Conservation (phyloP, 2,888 invertebrate species). For the Nephrotoma flavescens region DNA sequence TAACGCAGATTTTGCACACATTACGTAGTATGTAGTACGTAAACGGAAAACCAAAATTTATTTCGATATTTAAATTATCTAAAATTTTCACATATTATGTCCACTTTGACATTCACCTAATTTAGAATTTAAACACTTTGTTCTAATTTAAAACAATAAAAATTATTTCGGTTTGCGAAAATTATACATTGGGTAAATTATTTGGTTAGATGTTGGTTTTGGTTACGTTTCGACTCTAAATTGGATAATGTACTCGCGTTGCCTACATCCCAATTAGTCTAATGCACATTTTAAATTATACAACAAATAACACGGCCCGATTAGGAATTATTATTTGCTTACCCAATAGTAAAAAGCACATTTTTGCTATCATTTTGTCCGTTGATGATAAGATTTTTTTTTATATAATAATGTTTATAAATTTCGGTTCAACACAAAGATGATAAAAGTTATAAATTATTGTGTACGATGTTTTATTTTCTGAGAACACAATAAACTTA, state of each 20-base stretch:
- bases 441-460: not conserved
- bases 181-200: not conserved
- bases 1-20: not conserved
- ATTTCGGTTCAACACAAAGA: not conserved
- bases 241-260: not conserved
- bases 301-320: not conserved
- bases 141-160: not conserved
- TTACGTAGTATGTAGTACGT: not conserved
- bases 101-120: not conserved
- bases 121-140: not conserved
- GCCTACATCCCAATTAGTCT: not conserved
- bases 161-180: not conserved
- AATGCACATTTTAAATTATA: not conserved
- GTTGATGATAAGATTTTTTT: not conserved
- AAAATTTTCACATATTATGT: not conserved
- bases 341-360: not conserved
- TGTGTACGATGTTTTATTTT: not conserved
- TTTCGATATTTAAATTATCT: not conserved
- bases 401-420: not conserved
- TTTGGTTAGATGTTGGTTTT: not conserved
- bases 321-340: not conserved
- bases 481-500: not conserved
- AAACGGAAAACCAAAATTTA: not conserved
- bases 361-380: not conserved
- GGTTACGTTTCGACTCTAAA: not conserved